Conservation (phyloP, 2,888 invertebrate species). For the Steromphala cineraria region DNA sequence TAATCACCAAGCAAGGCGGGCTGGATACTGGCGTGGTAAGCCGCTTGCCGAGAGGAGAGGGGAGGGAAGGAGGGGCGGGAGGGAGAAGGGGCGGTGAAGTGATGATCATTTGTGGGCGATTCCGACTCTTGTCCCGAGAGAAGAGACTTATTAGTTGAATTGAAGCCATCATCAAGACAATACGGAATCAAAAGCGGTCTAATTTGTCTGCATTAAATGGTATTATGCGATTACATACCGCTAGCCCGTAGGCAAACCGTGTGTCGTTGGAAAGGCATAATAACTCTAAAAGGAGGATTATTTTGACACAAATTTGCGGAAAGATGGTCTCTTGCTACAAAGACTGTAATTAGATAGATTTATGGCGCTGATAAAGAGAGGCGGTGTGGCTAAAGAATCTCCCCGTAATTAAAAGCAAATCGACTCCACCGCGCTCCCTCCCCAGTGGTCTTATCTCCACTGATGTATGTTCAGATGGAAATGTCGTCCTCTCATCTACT, state of each 20-base stretch:
- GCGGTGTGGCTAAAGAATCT: constrained; percentile 29
- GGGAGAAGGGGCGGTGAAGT: neutral
- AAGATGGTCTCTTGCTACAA: constrained; percentile 18
- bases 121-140: constrained; percentile 7
- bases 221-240: constrained; percentile 11
- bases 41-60: neutral
- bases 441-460: neutral
- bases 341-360: constrained; percentile 35
- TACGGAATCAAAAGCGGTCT: constrained; percentile 14
- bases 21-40: neutral
- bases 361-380: constrained; percentile 27
- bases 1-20: constrained; percentile 1
- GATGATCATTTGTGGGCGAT: constrained; percentile 8
- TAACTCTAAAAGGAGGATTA: constrained; percentile 7
- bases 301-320: constrained; percentile 20
- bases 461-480: no score
- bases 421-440: constrained; percentile 29
- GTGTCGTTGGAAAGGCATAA: neutral
- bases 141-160: constrained; percentile 7
- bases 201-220: constrained; percentile 15
- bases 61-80: neutral
- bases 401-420: constrained; percentile 39
- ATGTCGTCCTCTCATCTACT: no score
- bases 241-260: neutral
- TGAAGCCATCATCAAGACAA: constrained; percentile 19